Conservation (phyloP, 2,797 vertebrate species). For the Ambastaia sidthimunki region DNA sequence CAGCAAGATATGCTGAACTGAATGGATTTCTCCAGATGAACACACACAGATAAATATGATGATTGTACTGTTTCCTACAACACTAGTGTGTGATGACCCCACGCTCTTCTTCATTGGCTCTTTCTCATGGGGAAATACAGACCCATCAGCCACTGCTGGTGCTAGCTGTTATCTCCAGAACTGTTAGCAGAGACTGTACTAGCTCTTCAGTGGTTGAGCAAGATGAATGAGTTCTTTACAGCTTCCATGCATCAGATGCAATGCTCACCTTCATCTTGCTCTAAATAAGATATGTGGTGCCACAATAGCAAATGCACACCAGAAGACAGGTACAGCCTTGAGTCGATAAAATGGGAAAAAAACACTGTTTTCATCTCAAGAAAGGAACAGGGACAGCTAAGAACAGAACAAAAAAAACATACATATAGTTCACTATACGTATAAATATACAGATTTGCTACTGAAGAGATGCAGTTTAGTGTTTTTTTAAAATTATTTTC, state of each 20-base stretch:
- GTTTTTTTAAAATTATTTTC: no score
- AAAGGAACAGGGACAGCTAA: not conserved
- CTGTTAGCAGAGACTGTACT: conserved; percentile 65
- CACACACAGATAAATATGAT: not conserved
- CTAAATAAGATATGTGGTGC: conserved; percentile 58
- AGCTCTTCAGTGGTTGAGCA: conserved; percentile 39
- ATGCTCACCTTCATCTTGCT: conserved; percentile 56
- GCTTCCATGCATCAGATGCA: conserved; percentile 59
- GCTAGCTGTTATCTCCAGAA: conserved; percentile 64
- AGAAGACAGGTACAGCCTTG: conserved; percentile 13
- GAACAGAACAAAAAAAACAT: not conserved
- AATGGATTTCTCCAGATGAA: not conserved
- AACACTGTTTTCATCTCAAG: not conserved
- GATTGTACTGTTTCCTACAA: conserved; percentile 5
- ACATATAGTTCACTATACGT: not conserved
- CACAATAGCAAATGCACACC: conserved; percentile 9
- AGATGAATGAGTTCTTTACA: conserved; percentile 62
- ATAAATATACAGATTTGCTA: no score
- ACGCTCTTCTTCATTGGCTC: conserved; percentile 34
- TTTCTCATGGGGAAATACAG: conserved; percentile 58
- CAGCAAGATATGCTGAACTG: not conserved
- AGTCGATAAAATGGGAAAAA: not conserved
- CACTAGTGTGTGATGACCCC: conserved; percentile 21
- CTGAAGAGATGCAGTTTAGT: no score
- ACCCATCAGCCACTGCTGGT: conserved; percentile 57